A percentile compares a stretch with the other conserved stretches of the same genome.
phyloP scores from a whole-genome alignment of 2,797 vertebrate species.

The Gallinago solitaria region DNA sequence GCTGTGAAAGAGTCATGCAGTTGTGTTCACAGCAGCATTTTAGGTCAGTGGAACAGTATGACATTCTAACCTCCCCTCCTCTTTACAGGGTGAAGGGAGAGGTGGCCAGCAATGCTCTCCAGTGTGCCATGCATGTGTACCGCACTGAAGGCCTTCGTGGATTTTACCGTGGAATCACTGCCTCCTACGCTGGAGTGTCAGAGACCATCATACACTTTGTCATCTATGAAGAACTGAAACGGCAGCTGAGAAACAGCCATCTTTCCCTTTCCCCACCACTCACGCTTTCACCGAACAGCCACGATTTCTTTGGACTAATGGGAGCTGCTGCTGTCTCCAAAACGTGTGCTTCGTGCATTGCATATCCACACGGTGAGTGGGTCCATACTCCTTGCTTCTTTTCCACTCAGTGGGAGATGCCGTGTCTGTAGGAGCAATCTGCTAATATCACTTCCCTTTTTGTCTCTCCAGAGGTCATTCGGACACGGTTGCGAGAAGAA shows the following conservation, averaged over 20 bases:
- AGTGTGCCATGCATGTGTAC: constrained; percentile 59
- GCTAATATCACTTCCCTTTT: background rate
- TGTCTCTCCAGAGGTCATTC: constrained; percentile 62
- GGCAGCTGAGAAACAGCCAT: constrained; percentile 27
- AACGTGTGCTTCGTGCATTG: constrained; percentile 60
- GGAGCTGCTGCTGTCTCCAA: constrained; percentile 69
- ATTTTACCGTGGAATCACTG: constrained; percentile 72
- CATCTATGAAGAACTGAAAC: constrained; percentile 70
- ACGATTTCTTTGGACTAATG: constrained; percentile 63
- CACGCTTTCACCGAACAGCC: background rate
- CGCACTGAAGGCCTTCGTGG: constrained; percentile 61
- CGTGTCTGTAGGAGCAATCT: background rate
- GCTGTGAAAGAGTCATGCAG: background rate
- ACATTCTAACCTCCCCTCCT: background rate
- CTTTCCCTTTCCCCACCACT: constrained; percentile 10
- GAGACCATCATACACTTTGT: constrained; percentile 74
- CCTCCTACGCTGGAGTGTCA: constrained; percentile 71
- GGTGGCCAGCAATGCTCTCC: constrained; percentile 17
- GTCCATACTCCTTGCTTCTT: background rate
- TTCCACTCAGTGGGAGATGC: background rate
- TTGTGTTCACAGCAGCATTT: background rate
- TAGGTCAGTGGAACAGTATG: background rate
- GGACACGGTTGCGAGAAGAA: constrained; percentile 70
- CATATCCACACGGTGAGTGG: constrained; percentile 70
- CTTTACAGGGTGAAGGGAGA: constrained; percentile 42